Evolutionary conservation across 2,113 vertebrate genomes (phyloP), one percentile per base, ranked within the genome.

Genomic region (Hippocampus zosterae): DNA sequence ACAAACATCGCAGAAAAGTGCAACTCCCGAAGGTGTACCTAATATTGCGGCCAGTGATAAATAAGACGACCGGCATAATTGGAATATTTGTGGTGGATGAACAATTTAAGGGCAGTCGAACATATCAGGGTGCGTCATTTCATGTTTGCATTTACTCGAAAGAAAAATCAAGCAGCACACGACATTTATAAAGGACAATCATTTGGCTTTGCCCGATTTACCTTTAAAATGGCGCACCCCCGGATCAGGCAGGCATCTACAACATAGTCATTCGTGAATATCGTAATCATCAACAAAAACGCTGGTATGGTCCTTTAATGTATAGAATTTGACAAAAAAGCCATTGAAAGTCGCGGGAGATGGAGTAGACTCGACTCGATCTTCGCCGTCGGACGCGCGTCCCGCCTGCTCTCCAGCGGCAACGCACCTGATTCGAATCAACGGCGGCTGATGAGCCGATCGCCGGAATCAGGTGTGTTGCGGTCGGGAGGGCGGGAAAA

Each of bases 241-340:
- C 1, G 2, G 23, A 55, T 21, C 52, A 55, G 52, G 52, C 8
- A 11, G 52, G 52, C 3, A 7, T 40, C 37, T 41, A 0, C 19
- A 42, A 63, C 21, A 42, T 5, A 27, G 37, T 33, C 29, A 37
- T 62, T n/a, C 60, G 40, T 63, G 61, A 13, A 42, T 21, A 13
- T 12, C 42, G 12, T 15, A 44, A n/a, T 25, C 12, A 44, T 13
- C 8, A 65, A 68, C n/a, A 73, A 33, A 84, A 77, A 70, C 71
- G 68, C 57, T 25, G 74, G 80, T 70, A 21, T 77, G 82, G 78
- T 79, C 83, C 72, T 74, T 76, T 76, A 72, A 29, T 88, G 79
- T 85, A 82, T 73, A 84, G 83, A 66, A 81, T 25, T 2, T 18
- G 63, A 46, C 8, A 19, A 27, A 27, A 67, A 85, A 89, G 89